phyloP scores from a whole-genome alignment of 2,113 vertebrate species.

The Sinocyclocheilus maitianheensis region DNA sequence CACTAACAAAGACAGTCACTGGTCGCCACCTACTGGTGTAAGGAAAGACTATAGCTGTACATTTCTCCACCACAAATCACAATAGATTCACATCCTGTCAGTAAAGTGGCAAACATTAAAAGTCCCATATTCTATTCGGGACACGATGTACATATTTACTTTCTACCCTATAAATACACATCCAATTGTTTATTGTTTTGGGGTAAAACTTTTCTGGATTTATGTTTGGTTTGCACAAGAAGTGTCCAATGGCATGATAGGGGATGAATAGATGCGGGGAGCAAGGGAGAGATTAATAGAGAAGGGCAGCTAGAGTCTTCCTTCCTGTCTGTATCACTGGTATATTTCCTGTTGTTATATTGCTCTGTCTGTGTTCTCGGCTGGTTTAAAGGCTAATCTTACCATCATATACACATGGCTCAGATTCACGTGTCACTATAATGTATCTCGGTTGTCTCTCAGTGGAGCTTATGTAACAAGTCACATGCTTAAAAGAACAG shows the following conservation, averaged over 20 bases:
- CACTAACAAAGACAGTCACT: background rate
- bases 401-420: background rate
- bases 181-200: background rate
- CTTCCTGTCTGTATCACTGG: constrained; percentile 82
- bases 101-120: background rate
- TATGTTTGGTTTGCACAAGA: constrained; percentile 82
- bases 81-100: background rate
- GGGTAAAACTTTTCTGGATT: constrained; percentile 39
- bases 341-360: constrained; percentile 83
- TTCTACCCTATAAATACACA: background rate
- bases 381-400: background rate
- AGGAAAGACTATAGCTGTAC: background rate
- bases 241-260: constrained; percentile 85
- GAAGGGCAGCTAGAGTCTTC: constrained; percentile 72
- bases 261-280: constrained; percentile 74
- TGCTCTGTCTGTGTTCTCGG: constrained; percentile 36
- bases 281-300: constrained; percentile 40
- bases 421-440: constrained; percentile 3
- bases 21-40: background rate
- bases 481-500: background rate
- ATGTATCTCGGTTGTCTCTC: background rate
- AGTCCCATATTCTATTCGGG: background rate
- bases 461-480: background rate
- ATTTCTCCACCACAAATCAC: background rate
- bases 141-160: background rate